Percentiles rank a stretch among this genome's conserved stretches.
Conservation (phyloP, 2,797 vertebrate species). For the Nyctalus aviator region DNA sequence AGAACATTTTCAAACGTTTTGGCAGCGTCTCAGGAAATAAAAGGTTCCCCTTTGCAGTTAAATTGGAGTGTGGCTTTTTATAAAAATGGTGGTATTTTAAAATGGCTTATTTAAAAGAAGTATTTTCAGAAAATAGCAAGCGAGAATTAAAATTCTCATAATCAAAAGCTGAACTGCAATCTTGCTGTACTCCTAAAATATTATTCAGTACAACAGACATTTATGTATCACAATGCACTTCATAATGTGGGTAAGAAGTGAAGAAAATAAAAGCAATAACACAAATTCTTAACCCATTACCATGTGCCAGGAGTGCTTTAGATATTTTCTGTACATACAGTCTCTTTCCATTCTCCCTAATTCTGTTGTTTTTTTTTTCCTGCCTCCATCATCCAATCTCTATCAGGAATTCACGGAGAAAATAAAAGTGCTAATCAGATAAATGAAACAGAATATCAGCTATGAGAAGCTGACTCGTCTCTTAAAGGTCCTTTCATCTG, state of each 20-base stretch:
- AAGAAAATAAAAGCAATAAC: not conserved
- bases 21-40: conserved; percentile 44
- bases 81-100: conserved; percentile 26
- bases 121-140: conserved; percentile 54
- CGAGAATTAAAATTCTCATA: not conserved
- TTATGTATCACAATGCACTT: not conserved
- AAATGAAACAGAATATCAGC: not conserved
- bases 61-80: conserved; percentile 33
- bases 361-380: not conserved
- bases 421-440: not conserved
- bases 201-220: not conserved
- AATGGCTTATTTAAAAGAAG: conserved; percentile 32
- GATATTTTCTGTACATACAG: not conserved
- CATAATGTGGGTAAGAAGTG: not conserved
- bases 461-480: not conserved
- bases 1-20: conserved; percentile 61
- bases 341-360: not conserved
- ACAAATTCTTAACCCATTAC: not conserved
- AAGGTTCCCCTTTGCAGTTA: conserved; percentile 57
- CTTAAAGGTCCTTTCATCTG: not conserved
- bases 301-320: not conserved
- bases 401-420: not conserved
- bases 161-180: not conserved
- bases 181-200: not conserved
- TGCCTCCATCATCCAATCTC: not conserved